phyloP scores from a whole-genome alignment of 2,888 invertebrate species.

The Chrysolina haemoptera region DNA sequence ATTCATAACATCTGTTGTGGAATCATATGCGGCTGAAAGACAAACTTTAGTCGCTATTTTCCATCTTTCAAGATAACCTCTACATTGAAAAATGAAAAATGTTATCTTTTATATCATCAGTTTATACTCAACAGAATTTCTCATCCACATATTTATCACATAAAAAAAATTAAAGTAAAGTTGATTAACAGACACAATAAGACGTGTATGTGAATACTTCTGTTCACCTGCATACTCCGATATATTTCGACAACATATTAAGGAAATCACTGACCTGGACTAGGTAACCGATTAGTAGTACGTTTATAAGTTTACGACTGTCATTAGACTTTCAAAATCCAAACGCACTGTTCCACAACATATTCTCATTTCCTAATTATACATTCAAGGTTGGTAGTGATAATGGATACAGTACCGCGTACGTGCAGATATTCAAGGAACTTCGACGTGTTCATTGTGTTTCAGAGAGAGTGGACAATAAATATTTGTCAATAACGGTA shows the following conservation, averaged over 20 bases:
- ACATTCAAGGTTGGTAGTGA: constrained; percentile 15
- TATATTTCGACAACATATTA: background rate
- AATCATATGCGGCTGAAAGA: too few species aligned
- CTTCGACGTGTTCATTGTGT: background rate
- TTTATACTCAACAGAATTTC: too few species aligned
- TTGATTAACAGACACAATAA: too few species aligned
- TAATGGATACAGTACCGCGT: constrained; percentile 7
- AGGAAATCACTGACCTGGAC: background rate
- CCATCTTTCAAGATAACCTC: too few species aligned
- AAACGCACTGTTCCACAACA: constrained; percentile 7
- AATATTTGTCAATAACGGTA: background rate
- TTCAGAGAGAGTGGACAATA: background rate
- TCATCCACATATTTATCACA: too few species aligned
- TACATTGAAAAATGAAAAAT: too few species aligned
- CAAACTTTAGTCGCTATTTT: too few species aligned
- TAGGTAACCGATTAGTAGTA: background rate
- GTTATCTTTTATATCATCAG: too few species aligned
- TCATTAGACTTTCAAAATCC: background rate
- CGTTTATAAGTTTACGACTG: background rate
- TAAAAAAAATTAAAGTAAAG: too few species aligned
- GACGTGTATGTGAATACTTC: too few species aligned
- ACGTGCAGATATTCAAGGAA: background rate
- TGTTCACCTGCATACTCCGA: too few species aligned
- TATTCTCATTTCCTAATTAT: background rate
- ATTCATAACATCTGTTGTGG: too few species aligned